A percentile compares a stretch with the other conserved stretches of the same genome.
Conservation (phyloP, 2,888 invertebrate species). For the Cryptophagus acutangulus region DNA sequence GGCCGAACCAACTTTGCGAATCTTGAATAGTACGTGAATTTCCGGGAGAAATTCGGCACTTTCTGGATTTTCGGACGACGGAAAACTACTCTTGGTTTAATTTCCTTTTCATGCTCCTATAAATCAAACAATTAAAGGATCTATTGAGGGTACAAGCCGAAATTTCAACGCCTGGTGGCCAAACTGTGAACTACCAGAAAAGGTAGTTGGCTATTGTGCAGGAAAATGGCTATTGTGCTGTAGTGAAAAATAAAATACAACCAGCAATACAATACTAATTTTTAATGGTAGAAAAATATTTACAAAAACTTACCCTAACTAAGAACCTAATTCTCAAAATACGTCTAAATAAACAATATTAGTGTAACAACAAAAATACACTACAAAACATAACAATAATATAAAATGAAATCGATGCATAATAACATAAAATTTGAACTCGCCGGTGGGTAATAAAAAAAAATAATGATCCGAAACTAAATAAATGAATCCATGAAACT, state of each 20-base stretch:
- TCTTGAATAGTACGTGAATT: conserved; percentile 43
- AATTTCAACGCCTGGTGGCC: not conserved
- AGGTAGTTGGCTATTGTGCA: too few relatives aligned
- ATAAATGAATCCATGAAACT: not conserved
- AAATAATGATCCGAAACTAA: conserved; percentile 4
- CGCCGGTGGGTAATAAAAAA: conserved; percentile 20
- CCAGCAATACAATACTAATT: not conserved
- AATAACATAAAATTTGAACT: conserved; percentile 25
- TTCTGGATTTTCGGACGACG: conserved; percentile 29
- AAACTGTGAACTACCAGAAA: too few relatives aligned
- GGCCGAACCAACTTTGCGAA: conserved; percentile 39
- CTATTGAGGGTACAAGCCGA: too few relatives aligned
- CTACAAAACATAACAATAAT: conserved; percentile 25
- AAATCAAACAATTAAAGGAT: too few relatives aligned
- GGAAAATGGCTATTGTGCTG: too few relatives aligned
- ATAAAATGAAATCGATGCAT: conserved; percentile 11
- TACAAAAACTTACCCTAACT: conserved; percentile 24
- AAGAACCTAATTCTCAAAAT: too few relatives aligned
- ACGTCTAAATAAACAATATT: conserved; percentile 7
- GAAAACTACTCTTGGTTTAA: conserved; percentile 20
- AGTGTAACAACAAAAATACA: conserved; percentile 15
- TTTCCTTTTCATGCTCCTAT: conserved; percentile 30
- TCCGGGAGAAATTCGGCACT: conserved; percentile 39
- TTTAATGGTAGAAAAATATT: conserved; percentile 35
- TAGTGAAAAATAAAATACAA: too few relatives aligned